Conservation (phyloP, 2,113 vertebrate genomes). For the Hassar affinis region DNA sequence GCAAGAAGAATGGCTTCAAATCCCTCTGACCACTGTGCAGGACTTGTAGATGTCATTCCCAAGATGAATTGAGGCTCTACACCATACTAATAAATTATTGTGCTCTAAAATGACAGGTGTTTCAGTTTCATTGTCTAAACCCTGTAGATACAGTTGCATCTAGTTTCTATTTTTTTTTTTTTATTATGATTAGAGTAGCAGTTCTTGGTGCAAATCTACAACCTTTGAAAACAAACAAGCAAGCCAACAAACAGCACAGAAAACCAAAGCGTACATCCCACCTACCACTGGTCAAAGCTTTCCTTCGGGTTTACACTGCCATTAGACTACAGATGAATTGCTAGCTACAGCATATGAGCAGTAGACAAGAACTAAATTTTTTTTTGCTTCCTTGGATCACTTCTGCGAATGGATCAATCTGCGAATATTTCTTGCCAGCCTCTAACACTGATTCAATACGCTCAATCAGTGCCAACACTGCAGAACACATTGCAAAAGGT, state of each 20-base stretch:
- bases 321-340: neutral
- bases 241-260: neutral
- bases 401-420: neutral
- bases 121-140: too few species aligned
- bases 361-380: neutral
- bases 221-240: too few species aligned
- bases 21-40: too few species aligned
- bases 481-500: neutral
- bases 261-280: neutral
- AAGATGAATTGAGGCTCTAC: too few species aligned
- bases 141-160: neutral
- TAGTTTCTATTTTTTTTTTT: too few species aligned
- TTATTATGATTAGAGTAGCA: neutral
- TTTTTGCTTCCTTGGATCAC: neutral
- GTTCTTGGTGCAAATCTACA: neutral
- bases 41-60: too few species aligned
- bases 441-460: neutral
- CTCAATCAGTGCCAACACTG: neutral
- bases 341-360: neutral
- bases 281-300: neutral
- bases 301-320: neutral
- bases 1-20: too few species aligned
- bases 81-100: too few species aligned
- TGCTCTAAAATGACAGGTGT: too few species aligned
- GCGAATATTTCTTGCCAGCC: neutral